Evolutionary conservation across 2,113 vertebrate genomes (phyloP), one percentile per base, ranked within the genome.

Genomic region (Sminthopsis crassicaudata): DNA sequence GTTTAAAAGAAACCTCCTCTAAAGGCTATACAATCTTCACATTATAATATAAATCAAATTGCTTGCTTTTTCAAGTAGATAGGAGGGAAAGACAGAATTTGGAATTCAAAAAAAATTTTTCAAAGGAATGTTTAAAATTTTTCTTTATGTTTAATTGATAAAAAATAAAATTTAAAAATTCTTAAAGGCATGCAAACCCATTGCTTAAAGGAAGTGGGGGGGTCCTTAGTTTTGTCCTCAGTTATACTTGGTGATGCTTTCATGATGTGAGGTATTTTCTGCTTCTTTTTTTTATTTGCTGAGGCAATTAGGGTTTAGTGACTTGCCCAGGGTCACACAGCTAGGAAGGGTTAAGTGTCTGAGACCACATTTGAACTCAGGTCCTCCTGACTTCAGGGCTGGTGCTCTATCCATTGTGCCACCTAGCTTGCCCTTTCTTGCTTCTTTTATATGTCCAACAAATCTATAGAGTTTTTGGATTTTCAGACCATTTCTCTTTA

Each of bases 401-500:
- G 48, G 48, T 48, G 48, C 48, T 48, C 48, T 48, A 48, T 48
- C 5, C 48, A 48, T 0, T 48, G 48, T 48, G 48, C 5, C 50
- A 51, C 50, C 50, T 51, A 51, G 50, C 50, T 51, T 51, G 50
- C 50, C 9, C 50, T 6, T 51, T 51, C 50, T 11, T 51, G 50
- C 10, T 51, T 51, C n/a, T 42, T 84, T 84, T 84, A 84, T 76
- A n/a, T 76, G 67, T 76, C 36, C 36, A n/a, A 76, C 36, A 42
- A 76, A 76, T 76, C 67, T 42, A 42, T 23, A 19, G 67, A 84
- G 12, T n/a, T 92, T 42, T 46, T 90, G 5, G 60, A 92, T 95
- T 92, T 92, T 97, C 53, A 93, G 26, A 90, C 60, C 27, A 46
- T 91, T 91, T 94, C 67, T 94, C 46, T 88, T 90, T 53, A 50